Evolutionary conservation across 2,113 vertebrate genomes (phyloP).

Genomic region (Hiodon alosoides): DNA sequence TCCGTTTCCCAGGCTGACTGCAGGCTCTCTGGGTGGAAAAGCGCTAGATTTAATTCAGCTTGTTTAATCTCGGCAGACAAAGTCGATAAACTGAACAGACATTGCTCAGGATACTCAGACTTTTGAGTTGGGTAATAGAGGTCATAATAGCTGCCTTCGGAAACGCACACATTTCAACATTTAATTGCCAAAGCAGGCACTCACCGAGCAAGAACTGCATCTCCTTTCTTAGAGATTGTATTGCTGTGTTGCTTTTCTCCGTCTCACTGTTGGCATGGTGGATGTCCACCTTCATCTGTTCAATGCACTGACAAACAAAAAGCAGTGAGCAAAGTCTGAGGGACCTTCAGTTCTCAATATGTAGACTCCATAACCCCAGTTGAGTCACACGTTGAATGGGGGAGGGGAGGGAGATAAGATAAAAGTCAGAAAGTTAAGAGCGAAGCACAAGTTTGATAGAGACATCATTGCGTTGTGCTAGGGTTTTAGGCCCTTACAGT

Average conservation of each 20-base stretch:
- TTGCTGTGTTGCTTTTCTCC: slow-evolving; percentile 30
- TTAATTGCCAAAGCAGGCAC: slow-evolving; percentile 15
- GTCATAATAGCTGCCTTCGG: too few species aligned
- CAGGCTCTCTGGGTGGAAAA: slow-evolving; percentile 15
- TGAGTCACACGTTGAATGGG: too few species aligned
- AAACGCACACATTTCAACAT: not conserved
- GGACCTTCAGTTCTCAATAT: too few species aligned
- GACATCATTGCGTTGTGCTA: too few species aligned
- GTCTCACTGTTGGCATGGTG: slow-evolving; percentile 36
- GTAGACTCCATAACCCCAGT: too few species aligned
- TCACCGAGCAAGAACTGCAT: slow-evolving; percentile 40
- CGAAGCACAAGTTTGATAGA: too few species aligned
- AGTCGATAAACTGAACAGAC: too few species aligned
- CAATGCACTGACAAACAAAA: slow-evolving; percentile 34
- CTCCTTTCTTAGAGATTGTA: slow-evolving; percentile 27
- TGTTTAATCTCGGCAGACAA: too few species aligned
- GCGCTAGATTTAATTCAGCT: not conserved
- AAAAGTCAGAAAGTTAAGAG: too few species aligned
- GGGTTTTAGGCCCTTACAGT: too few species aligned
- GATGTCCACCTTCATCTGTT: slow-evolving; percentile 46
- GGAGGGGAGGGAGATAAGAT: too few species aligned
- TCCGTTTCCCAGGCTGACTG: slow-evolving; percentile 22
- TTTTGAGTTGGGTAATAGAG: not conserved
- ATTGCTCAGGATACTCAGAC: too few species aligned
- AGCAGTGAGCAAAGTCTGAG: not conserved